Evolutionary conservation across 2,113 vertebrate genomes (phyloP).

Genomic region (Laticauda colubrina): DNA sequence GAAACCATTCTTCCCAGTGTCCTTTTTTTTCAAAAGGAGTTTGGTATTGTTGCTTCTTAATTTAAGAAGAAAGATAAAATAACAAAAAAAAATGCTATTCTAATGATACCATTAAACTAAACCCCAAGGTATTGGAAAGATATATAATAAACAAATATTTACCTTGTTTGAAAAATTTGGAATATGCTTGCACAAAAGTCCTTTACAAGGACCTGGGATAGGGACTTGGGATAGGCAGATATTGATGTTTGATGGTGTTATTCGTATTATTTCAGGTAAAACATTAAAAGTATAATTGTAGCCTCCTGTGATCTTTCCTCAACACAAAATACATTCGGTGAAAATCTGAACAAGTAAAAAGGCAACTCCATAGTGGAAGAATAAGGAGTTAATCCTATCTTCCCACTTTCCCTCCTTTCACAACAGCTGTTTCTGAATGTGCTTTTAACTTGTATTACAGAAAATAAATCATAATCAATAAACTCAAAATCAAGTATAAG

Average conservation of each 20-base stretch:
- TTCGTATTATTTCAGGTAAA: not conserved
- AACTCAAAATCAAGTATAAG: constrained; percentile 39
- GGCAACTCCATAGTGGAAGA: not conserved
- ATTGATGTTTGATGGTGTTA: not conserved
- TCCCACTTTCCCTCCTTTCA: not conserved
- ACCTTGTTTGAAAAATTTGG: not conserved
- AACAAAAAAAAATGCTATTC: constrained; percentile 14
- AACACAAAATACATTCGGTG: not conserved
- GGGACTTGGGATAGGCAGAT: not conserved
- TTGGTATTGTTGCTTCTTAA: not conserved
- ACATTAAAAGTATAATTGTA: not conserved
- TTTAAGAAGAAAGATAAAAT: constrained; percentile 41
- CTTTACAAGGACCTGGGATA: not conserved
- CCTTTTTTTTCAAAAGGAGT: not conserved
- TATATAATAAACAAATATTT: not conserved
- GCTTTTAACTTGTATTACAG: not conserved
- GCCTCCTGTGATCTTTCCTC: not conserved
- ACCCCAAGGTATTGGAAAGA: not conserved
- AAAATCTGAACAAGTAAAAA: not conserved
- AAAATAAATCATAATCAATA: not conserved
- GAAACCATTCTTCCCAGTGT: constrained; percentile 53
- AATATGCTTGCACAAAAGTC: not conserved
- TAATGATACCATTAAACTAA: not conserved
- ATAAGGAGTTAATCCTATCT: not conserved
- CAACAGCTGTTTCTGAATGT: not conserved